phyloP scores from a whole-genome alignment of 2,113 vertebrate genomes.

The Prinia subflava region DNA sequence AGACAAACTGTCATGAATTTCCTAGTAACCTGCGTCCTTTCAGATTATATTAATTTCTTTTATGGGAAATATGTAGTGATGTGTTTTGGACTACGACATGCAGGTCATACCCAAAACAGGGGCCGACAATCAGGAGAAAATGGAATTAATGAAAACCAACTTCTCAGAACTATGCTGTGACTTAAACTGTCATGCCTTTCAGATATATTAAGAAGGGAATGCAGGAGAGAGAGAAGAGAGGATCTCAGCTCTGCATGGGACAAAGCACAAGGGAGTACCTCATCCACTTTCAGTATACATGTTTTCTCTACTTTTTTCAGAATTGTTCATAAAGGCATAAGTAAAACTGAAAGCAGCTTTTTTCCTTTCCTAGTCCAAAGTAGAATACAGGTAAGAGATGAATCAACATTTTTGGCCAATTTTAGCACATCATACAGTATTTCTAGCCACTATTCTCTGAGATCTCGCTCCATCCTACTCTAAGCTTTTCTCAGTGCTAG shows the following conservation, averaged over 20 bases:
- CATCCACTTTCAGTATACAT: neutral
- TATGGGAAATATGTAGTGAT: neutral
- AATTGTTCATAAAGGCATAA: neutral
- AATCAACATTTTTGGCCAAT: neutral
- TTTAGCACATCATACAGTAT: neutral
- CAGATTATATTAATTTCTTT: neutral
- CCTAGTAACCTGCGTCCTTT: neutral
- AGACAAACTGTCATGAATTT: neutral
- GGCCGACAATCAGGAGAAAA: neutral
- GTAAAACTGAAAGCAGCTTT: neutral
- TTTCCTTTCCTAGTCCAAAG: neutral
- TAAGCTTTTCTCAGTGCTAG: neutral
- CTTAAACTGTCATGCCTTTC: neutral
- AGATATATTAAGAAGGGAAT: neutral
- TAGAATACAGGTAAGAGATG: neutral
- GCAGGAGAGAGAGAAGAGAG: neutral
- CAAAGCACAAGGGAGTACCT: neutral
- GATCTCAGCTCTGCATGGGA: neutral
- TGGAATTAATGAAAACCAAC: neutral
- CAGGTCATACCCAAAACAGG: neutral
- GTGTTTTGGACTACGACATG: neutral
- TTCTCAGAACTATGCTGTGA: neutral
- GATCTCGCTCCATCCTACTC: neutral
- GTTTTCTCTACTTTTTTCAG: neutral
- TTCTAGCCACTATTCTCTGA: neutral